Evolutionary conservation across 1,140 invertebrate genomes (phyloP).

Genomic region (Anoplolepis gracilipes): DNA sequence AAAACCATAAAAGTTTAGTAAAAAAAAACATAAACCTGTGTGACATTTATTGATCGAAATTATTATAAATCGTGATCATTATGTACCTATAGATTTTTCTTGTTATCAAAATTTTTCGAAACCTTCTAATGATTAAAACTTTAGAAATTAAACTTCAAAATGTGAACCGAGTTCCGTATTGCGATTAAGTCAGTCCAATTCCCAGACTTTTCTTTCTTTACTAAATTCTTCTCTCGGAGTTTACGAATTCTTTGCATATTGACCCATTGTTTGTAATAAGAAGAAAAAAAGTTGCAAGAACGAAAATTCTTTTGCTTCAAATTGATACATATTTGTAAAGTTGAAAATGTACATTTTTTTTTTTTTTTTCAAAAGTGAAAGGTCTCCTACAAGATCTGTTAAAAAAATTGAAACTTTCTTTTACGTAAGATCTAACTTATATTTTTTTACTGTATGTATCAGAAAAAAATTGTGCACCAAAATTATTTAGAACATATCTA

Average conservation of each 20-base stretch:
- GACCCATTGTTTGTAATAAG: not conserved
- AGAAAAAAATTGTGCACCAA: not conserved
- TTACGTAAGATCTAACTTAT: too few relatives aligned
- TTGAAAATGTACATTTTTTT: too few relatives aligned
- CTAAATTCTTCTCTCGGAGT: not conserved
- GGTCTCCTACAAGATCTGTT: too few relatives aligned
- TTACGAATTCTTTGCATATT: not conserved
- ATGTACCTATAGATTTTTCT: not conserved
- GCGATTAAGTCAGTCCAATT: conserved; percentile 1
- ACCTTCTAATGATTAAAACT: not conserved
- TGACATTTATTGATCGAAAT: not conserved
- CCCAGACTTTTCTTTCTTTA: not conserved
- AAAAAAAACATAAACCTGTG: not conserved
- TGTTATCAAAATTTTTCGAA: conserved; percentile 1
- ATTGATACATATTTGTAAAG: not conserved
- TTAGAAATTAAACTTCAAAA: not conserved
- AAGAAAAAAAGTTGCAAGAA: not conserved
- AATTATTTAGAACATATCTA: not conserved
- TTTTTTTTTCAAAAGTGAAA: too few relatives aligned
- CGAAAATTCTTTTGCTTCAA: not conserved
- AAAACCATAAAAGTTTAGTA: not conserved
- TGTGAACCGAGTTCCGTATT: not conserved
- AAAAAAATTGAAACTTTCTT: too few relatives aligned
- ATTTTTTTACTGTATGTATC: not conserved
- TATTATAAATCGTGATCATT: not conserved